Evolutionary conservation across 1,140 invertebrate genomes (phyloP).

Genomic region (Drosophila mayri): DNA sequence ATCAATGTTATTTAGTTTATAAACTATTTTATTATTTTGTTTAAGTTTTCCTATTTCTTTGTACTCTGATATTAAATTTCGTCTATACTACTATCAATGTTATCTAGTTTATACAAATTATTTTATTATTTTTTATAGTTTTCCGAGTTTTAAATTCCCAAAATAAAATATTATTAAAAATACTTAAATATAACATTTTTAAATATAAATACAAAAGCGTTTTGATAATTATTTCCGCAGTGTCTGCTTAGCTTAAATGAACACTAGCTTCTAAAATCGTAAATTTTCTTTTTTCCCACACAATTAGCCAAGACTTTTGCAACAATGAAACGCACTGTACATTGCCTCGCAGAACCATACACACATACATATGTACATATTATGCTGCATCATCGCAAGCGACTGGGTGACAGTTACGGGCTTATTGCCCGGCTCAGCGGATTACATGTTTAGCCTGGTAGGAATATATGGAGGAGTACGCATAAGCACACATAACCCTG

Average conservation of each 20-base stretch:
- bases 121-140: no score
- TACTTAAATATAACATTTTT: background rate
- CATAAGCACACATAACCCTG: slow-evolving; percentile 8
- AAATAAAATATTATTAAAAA: background rate
- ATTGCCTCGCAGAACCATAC: background rate
- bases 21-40: no score
- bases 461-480: slow-evolving; percentile 13
- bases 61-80: no score
- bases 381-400: slow-evolving; percentile 38
- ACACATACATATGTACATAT: background rate
- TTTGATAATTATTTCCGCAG: background rate
- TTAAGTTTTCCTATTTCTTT: no score
- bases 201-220: background rate
- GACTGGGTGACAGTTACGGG: slow-evolving; percentile 56
- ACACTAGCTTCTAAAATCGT: background rate
- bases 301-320: background rate
- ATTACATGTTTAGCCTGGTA: slow-evolving; percentile 52
- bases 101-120: no score
- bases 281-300: background rate
- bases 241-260: background rate
- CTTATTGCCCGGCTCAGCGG: slow-evolving; percentile 45
- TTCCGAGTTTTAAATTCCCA: no score
- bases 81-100: no score
- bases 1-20: no score
- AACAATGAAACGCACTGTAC: slow-evolving; percentile 18